phyloP scores from a whole-genome alignment of 2,888 invertebrate genomes.

The Patella pellucida region DNA sequence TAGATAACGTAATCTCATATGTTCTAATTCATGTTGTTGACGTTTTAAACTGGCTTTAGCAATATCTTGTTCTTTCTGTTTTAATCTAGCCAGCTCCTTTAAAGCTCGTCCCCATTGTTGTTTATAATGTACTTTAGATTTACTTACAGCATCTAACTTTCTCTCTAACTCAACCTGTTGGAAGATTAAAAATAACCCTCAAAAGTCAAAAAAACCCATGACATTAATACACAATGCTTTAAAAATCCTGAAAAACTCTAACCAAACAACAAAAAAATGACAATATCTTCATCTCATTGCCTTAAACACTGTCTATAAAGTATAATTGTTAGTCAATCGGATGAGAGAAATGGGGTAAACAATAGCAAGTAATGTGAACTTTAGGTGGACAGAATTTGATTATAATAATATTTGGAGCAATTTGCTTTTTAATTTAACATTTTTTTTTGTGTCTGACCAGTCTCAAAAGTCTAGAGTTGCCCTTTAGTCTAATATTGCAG shows the following conservation, averaged over 20 bases:
- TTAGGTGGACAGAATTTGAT: neutral
- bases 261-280: too few relatives aligned
- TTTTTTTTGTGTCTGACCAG: neutral
- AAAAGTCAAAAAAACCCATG: too few relatives aligned
- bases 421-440: neutral
- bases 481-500: neutral
- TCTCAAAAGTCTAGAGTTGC: neutral
- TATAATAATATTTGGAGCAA: neutral
- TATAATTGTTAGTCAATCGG: too few relatives aligned
- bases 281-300: too few relatives aligned
- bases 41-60: slow-evolving; percentile 62
- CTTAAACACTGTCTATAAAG: too few relatives aligned
- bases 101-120: slow-evolving; percentile 72
- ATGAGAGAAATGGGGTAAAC: neutral
- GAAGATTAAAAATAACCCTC: neutral
- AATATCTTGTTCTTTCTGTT: slow-evolving; percentile 68
- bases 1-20: slow-evolving; percentile 69
- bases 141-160: slow-evolving; percentile 67
- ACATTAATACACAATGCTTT: too few relatives aligned
- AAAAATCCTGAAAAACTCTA: too few relatives aligned
- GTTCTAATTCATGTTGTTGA: slow-evolving; percentile 68
- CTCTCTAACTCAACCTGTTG: slow-evolving; percentile 69
- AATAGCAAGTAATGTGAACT: neutral
- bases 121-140: slow-evolving; percentile 72
- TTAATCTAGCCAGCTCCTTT: slow-evolving; percentile 69